Base-by-base conservation (phyloP, 2,888 invertebrate species). In the Bombyx huttoni region DNA sequence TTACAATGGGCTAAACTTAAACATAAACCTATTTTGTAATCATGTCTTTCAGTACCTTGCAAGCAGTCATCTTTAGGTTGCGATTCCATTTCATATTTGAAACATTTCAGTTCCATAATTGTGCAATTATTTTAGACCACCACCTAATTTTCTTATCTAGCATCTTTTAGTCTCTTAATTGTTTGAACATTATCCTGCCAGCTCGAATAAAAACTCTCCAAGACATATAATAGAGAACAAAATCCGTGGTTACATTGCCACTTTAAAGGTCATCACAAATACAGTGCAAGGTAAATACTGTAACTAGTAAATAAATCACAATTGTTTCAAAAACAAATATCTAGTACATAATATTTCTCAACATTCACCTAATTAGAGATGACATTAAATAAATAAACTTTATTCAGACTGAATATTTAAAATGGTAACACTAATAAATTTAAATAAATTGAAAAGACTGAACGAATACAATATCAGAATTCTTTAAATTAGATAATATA, bases 1-100 rank as follows among this genome's bases (percentile, higher is more conserved):
- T 78, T 84, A 83, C 77, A 84, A 85, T 85, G 86, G 86, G 86
- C 85, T 87, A 84, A 85, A 86, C 85, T 87, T 86, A 87, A 81
- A 81, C 76, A 70, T 81, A 80, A 58, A 79, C 73, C 79, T 85
- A 85, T 78, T 78, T 78, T 75, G 74, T 78, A 76, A 78, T 81
- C 76, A 79, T 75, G 77, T 84, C 79, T 78, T 78, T 77, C 74
- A 74, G 73, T 78, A 75, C 75, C 78, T 82, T 79, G 80, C 86
- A 82, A 87, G 83, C 83, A 82, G 75, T 81, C 73, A 73, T 67
- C 67, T 67, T 66, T 57, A 63, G 63, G 68, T 70, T 73, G 73
- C 61, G 70, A 62, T 63, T 65, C 61, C 54, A 13, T 46, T 58
- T 62, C 60, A 54, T 54, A 54, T 57, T n/a, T 52, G 57, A 50